These are phyloP conservation scores for Manis crassicaudata DNA, from an alignment of 2,797 vertebrate genomes.

Conservation along the genomic window DNA sequence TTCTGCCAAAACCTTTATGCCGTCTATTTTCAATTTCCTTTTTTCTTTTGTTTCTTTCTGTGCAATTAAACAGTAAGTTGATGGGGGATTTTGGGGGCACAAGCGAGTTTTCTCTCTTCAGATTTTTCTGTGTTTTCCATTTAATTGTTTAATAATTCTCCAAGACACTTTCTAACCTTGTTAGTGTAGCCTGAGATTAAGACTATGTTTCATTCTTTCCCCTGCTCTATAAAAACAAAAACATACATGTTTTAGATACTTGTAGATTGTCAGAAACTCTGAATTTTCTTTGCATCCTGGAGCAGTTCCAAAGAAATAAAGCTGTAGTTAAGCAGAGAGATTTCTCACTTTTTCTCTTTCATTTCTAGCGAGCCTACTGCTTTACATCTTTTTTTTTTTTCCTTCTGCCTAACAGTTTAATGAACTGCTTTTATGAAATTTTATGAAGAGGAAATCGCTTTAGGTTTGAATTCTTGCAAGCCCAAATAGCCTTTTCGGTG, in stretches of 20 bases:
- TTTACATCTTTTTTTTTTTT: not conserved
- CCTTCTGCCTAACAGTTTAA: not conserved
- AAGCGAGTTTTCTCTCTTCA: conserved; percentile 5
- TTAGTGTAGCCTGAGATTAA: not conserved
- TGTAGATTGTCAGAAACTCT: conserved; percentile 6
- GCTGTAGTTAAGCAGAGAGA: not conserved
- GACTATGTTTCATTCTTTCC: not conserved
- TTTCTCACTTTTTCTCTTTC: not conserved
- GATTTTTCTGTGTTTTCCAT: conserved; percentile 45
- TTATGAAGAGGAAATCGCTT: conserved; percentile 28
- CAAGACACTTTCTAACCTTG: conserved; percentile 33
- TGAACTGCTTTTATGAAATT: conserved; percentile 31
- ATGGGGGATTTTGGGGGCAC: conserved; percentile 39
- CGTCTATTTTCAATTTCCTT: not conserved
- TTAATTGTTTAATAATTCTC: conserved; percentile 21
- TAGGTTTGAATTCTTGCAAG: conserved; percentile 33
- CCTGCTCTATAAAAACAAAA: conserved; percentile 50
- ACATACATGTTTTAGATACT: not conserved
- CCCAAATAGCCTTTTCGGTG: not conserved
- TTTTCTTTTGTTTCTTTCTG: not conserved
- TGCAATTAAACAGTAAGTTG: not conserved
- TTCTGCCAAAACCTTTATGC: conserved; percentile 54
- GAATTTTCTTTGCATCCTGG: not conserved
- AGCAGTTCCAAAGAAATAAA: conserved; percentile 51
- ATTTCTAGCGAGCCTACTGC: not conserved